A percentile compares a stretch with the other conserved stretches of the same genome.
Conservation (phyloP, 1,140 invertebrate species). For the Euborellia annulipes region DNA sequence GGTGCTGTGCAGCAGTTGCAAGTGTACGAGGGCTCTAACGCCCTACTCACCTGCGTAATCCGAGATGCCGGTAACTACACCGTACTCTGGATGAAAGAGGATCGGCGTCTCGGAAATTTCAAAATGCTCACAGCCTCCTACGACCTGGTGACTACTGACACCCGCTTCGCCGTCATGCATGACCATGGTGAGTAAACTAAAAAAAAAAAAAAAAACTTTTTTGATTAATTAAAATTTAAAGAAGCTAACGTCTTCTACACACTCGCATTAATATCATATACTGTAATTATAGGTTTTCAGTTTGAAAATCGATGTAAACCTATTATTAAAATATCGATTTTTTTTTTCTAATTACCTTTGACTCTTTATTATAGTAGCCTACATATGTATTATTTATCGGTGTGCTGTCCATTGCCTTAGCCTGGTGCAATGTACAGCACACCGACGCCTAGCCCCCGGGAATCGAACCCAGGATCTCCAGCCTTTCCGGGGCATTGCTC, state of each 20-base stretch:
- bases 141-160: constrained; percentile 50
- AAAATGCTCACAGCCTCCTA: constrained; percentile 55
- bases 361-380: no score
- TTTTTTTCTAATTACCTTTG: no score
- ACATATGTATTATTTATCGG: no score
- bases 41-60: constrained; percentile 57
- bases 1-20: constrained; percentile 21
- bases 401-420: no score
- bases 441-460: no score
- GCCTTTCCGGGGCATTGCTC: no score
- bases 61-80: constrained; percentile 45
- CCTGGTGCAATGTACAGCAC: no score
- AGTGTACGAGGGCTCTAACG: constrained; percentile 52
- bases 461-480: no score
- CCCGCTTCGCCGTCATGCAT: constrained; percentile 50
- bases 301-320: background rate
- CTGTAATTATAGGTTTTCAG: background rate
- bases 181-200: constrained; percentile 42
- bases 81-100: constrained; percentile 51
- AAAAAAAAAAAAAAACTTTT: no score
- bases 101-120: constrained; percentile 34
- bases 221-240: no score
- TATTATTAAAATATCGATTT: no score
- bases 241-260: background rate
- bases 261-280: background rate